Conservation (phyloP, 2,888 invertebrate genomes). For the Antheraea yamamai region DNA sequence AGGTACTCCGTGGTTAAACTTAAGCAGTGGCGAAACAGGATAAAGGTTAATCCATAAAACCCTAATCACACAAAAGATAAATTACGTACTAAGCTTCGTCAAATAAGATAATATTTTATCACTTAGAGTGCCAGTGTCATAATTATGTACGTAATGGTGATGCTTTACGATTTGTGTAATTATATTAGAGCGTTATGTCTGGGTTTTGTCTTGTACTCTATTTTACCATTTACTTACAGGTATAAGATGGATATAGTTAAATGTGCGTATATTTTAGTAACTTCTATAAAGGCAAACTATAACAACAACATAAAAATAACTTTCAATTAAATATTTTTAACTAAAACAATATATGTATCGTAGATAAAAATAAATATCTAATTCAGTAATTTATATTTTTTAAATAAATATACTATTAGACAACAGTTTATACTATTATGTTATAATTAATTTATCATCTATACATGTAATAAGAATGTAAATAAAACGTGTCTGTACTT, state of each 20-base stretch:
- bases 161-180: background rate
- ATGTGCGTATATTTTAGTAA: background rate
- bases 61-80: slow-evolving; percentile 2
- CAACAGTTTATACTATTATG: background rate
- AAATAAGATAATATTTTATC: slow-evolving; percentile 11
- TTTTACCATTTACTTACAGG: background rate
- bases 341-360: background rate
- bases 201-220: background rate
- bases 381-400: background rate
- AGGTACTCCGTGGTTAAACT: background rate
- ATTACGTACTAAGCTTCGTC: slow-evolving; percentile 11
- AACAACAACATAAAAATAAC: background rate
- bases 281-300: too few relatives aligned
- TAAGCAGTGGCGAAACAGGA: background rate
- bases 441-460: background rate
- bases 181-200: background rate
- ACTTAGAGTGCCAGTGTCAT: background rate
- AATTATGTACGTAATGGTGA: background rate
- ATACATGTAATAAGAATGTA: too few relatives aligned
- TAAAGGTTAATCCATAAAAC: background rate
- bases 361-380: background rate
- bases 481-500: too few relatives aligned
- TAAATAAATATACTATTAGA: background rate
- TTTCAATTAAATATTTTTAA: background rate
- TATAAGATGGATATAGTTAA: background rate